Percentiles rank a stretch among this genome's conserved stretches.
Evolutionary conservation across 1,140 invertebrate species (phyloP).

Genomic region (Drosophila punjabiensis): DNA sequence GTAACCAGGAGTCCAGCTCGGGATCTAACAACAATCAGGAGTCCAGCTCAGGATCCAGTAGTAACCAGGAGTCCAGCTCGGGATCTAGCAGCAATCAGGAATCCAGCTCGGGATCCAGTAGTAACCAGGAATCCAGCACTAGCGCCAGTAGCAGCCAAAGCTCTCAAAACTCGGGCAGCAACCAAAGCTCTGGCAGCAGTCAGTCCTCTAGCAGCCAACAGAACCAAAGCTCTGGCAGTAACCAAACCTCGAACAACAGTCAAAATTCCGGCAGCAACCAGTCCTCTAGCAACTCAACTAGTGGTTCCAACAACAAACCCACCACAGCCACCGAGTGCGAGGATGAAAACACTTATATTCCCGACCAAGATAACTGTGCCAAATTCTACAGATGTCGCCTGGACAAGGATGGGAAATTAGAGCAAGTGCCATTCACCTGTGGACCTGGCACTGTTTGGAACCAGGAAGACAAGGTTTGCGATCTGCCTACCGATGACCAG

Average conservation of each 20-base stretch:
- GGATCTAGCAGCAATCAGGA: conserved; percentile 45
- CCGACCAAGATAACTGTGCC: conserved; percentile 84
- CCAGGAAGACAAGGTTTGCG: conserved; percentile 85
- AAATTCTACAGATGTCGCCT: conserved; percentile 90
- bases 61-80: conserved; percentile 35
- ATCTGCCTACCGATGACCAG: conserved; percentile 87
- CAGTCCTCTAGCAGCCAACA: conserved; percentile 34
- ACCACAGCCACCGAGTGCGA: conserved; percentile 86
- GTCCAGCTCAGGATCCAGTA: conserved; percentile 54
- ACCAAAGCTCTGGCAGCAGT: conserved; percentile 45
- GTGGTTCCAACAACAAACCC: conserved; percentile 45
- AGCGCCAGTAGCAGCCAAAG: conserved; percentile 45
- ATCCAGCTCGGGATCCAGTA: conserved; percentile 50
- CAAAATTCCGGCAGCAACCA: conserved; percentile 56
- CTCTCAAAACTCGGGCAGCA: conserved; percentile 43
- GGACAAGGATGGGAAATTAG: conserved; percentile 86
- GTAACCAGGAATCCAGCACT: conserved; percentile 34
- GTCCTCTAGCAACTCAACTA: conserved; percentile 30
- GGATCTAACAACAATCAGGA: conserved; percentile 43
- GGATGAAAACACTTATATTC: conserved; percentile 81
- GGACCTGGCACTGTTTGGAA: conserved; percentile 88
- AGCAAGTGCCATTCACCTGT: conserved; percentile 88
- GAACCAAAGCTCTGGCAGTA: conserved; percentile 55
- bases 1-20: conserved; percentile 35
- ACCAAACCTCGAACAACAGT: conserved; percentile 42